Conservation (phyloP, 2,113 vertebrate genomes). For the Turdus rufiventris region DNA sequence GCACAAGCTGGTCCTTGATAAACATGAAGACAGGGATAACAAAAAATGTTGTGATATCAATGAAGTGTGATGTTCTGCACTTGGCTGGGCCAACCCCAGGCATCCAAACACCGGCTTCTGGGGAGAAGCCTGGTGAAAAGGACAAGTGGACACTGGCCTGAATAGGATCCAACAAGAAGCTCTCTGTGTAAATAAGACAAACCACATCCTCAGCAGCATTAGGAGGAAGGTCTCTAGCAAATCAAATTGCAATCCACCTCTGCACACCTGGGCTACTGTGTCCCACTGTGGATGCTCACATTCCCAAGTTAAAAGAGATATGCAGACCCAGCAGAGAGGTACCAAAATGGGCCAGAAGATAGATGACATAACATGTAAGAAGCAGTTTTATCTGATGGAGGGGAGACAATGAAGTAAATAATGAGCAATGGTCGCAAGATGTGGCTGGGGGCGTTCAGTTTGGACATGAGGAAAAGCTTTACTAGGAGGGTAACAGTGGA, state of each 20-base stretch:
- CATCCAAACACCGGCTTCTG: neutral
- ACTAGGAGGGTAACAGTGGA: neutral
- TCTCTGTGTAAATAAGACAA: neutral
- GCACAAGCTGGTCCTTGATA: neutral
- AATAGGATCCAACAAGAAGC: neutral
- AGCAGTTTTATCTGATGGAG: neutral
- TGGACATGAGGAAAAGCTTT: neutral
- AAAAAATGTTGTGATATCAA: neutral
- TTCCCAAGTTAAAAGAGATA: neutral
- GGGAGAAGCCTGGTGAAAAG: neutral
- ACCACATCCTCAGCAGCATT: neutral
- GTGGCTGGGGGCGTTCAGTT: neutral
- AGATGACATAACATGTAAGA: neutral
- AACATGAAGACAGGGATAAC: neutral
- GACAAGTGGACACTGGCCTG: neutral
- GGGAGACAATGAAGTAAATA: neutral
- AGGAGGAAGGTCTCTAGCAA: neutral
- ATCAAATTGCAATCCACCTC: neutral
- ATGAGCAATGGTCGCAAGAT: neutral
- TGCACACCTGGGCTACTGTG: neutral
- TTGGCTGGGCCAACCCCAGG: neutral
- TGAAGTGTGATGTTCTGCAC: neutral
- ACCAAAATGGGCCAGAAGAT: neutral
- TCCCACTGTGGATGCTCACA: neutral
- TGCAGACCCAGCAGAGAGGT: neutral